Conservation (phyloP, 2,888 invertebrate genomes). For the Microchrysa polita region DNA sequence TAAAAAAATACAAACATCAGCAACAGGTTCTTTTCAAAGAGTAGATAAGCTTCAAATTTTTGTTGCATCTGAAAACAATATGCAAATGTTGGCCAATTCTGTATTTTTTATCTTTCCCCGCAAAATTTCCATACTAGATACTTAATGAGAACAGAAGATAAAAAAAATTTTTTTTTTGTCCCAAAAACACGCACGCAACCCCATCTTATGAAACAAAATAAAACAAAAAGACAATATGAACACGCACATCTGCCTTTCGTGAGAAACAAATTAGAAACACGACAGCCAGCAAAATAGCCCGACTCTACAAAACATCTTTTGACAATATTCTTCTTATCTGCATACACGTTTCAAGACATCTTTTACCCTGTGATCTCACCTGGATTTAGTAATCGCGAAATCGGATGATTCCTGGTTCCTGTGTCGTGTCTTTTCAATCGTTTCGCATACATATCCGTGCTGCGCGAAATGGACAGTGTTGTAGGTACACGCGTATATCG, state of each 20-base stretch:
- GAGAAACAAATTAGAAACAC: conserved; percentile 42
- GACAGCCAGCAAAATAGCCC: background rate
- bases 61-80: no score
- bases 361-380: conserved; percentile 38
- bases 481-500: background rate
- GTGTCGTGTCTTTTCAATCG: conserved; percentile 36
- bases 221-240: background rate
- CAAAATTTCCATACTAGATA: no score
- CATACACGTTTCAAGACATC: conserved; percentile 37
- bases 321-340: conserved; percentile 32
- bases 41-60: no score
- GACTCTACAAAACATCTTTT: no score
- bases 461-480: background rate
- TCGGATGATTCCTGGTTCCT: conserved; percentile 33
- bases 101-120: no score
- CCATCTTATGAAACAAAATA: no score
- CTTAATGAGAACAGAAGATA: no score
- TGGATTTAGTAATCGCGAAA: conserved; percentile 44
- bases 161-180: no score
- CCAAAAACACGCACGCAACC: no score
- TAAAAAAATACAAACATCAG: no score
- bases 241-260: conserved; percentile 38
- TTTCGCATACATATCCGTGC: conserved; percentile 18
- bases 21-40: no score
- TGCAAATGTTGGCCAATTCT: no score